These are phyloP conservation scores for Tragulus kanchil DNA, from an alignment of 2,113 vertebrate genomes.

Conservation along the genomic window DNA sequence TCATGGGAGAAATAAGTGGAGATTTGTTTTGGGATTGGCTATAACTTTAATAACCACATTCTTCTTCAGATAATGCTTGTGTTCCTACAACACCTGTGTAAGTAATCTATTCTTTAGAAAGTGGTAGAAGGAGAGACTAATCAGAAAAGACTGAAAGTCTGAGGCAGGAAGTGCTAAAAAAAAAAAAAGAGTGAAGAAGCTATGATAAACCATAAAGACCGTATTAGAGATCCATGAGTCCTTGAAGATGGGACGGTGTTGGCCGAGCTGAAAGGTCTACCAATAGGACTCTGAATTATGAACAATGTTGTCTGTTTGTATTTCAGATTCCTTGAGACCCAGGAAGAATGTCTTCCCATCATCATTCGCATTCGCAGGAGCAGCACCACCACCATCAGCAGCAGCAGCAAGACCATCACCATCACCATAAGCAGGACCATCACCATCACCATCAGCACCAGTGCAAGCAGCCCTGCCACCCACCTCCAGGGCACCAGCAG, in stretches of 20 bases:
- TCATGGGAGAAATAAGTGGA: too few relatives aligned
- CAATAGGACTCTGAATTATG: not conserved
- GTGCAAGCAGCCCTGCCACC: too few relatives aligned
- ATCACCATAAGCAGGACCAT: not conserved
- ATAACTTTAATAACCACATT: not conserved
- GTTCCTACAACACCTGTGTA: not conserved
- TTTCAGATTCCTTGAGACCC: conserved; percentile 28
- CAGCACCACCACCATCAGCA: not conserved
- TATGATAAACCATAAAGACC: not conserved
- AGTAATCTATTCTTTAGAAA: not conserved
- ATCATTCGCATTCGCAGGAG: not conserved
- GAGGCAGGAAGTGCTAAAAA: not conserved
- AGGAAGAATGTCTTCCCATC: conserved; percentile 42
- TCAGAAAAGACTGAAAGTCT: not conserved
- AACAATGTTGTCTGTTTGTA: not conserved
- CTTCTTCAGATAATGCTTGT: not conserved
- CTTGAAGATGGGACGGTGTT: not conserved
- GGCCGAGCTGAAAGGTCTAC: not conserved
- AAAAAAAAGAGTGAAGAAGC: not conserved
- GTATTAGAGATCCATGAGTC: not conserved
- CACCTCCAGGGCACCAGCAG: not conserved
- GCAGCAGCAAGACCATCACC: not conserved
- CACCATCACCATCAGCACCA: not conserved
- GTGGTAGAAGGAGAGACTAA: not conserved
- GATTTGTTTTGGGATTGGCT: not conserved